These are phyloP conservation scores for Eupithecia subumbrata DNA, from an alignment of 2,888 invertebrate genomes.

Conservation along the genomic window DNA sequence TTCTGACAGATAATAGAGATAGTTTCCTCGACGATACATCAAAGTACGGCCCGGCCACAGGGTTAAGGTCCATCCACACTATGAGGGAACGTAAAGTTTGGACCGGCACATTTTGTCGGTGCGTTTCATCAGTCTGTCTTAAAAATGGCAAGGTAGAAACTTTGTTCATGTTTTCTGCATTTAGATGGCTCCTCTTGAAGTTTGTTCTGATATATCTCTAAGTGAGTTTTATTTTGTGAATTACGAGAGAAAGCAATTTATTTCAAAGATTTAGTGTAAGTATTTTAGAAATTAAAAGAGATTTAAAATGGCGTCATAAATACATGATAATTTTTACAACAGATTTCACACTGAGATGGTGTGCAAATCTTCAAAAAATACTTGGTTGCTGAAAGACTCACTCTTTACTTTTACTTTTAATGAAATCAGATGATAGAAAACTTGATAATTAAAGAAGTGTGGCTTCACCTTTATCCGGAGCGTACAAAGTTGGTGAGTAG, in stretches of 20 bases:
- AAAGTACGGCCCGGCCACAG: slow-evolving; percentile 24
- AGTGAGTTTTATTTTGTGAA: not conserved
- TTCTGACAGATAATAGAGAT: slow-evolving; percentile 27
- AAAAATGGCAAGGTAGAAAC: not conserved
- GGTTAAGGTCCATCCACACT: not conserved
- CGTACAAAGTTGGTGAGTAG: slow-evolving; percentile 25
- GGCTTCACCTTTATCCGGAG: not conserved
- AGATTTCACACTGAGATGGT: no score
- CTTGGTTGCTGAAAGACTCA: not conserved
- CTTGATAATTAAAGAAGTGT: not conserved
- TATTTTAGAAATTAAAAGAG: not conserved
- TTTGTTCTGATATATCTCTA: not conserved
- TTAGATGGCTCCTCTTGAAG: not conserved
- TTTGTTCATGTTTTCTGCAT: not conserved
- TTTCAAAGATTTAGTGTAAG: not conserved
- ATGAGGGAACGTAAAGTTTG: not conserved
- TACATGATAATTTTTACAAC: no score
- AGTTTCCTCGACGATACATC: slow-evolving; percentile 35
- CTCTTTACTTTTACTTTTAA: not conserved
- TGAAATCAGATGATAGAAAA: not conserved
- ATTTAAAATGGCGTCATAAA: not conserved
- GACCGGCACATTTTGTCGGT: not conserved
- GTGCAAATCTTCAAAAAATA: not conserved
- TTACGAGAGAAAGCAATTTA: not conserved
- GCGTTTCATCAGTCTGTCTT: not conserved